Evolutionary conservation across 2,888 invertebrate genomes (phyloP).

Genomic region (Thera obeliscata): DNA sequence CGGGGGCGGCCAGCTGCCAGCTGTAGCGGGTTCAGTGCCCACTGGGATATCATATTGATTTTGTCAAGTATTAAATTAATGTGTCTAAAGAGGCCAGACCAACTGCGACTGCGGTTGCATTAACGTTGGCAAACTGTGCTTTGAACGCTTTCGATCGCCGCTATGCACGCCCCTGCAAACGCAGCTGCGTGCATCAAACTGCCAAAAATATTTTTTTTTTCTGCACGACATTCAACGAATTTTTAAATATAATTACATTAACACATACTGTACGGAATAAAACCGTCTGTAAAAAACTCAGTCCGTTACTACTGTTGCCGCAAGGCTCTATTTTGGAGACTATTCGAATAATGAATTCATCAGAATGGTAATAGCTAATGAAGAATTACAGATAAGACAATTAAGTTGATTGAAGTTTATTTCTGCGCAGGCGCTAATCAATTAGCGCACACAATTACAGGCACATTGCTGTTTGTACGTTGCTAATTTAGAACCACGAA

Average conservation of each 20-base stretch:
- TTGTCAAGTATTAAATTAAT: not conserved
- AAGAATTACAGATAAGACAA: not conserved
- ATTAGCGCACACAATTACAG: not conserved
- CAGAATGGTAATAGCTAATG: not conserved
- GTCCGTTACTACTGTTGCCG: not conserved
- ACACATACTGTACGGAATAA: too few species aligned
- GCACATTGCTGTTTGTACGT: not conserved
- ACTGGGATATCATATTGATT: conserved; percentile 12
- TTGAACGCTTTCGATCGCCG: too few species aligned
- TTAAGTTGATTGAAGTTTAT: conserved; percentile 5
- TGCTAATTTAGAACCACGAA: too few species aligned
- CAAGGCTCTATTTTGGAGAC: not conserved
- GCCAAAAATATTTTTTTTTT: too few species aligned
- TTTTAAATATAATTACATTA: too few species aligned
- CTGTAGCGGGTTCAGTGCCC: conserved; percentile 29
- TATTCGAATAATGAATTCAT: not conserved
- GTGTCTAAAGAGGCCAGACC: not conserved
- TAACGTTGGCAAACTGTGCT: too few species aligned
- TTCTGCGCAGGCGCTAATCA: conserved; percentile 15
- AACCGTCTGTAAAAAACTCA: too few species aligned
- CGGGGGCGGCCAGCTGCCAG: conserved; percentile 36
- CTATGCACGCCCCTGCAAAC: not conserved
- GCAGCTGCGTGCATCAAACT: too few species aligned
- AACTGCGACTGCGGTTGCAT: too few species aligned
- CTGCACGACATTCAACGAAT: too few species aligned